Conservation (phyloP, 2,797 vertebrate genomes). For the Streptopelia turtur region DNA sequence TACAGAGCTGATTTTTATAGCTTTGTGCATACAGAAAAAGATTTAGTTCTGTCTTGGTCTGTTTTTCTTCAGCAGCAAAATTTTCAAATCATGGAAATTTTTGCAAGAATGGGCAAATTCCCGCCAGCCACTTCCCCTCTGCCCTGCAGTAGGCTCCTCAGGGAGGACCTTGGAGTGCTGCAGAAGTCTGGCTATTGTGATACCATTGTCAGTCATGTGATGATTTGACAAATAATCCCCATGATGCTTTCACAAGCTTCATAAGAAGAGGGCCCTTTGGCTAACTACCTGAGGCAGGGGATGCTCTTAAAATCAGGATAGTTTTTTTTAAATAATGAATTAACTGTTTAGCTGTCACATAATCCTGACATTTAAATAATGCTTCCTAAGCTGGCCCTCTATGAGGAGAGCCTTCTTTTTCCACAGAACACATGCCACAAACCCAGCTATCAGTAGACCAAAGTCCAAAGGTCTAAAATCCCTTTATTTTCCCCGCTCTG, state of each 20-base stretch:
- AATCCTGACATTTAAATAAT: slow-evolving; percentile 11
- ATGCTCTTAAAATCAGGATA: background rate
- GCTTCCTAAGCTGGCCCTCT: background rate
- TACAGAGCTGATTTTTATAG: background rate
- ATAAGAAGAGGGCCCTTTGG: background rate
- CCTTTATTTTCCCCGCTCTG: background rate
- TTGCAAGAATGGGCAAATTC: accelerated
- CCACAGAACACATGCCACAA: background rate
- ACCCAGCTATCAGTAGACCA: background rate
- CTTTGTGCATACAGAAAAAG: background rate
- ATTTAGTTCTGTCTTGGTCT: background rate
- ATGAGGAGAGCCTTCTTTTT: background rate
- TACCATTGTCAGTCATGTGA: background rate
- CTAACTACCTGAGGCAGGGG: background rate
- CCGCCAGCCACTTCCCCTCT: background rate
- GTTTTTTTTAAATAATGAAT: background rate
- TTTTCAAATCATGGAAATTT: background rate
- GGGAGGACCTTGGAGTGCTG: background rate
- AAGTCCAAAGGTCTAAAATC: slow-evolving; percentile 9
- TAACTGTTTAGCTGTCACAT: background rate
- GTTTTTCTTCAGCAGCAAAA: background rate
- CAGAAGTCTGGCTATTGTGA: background rate
- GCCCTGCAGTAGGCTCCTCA: background rate
- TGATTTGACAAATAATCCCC: background rate
- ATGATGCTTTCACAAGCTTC: background rate